Base-by-base conservation (phyloP, 2,888 invertebrate genomes). In the Euphydryas editha region DNA sequence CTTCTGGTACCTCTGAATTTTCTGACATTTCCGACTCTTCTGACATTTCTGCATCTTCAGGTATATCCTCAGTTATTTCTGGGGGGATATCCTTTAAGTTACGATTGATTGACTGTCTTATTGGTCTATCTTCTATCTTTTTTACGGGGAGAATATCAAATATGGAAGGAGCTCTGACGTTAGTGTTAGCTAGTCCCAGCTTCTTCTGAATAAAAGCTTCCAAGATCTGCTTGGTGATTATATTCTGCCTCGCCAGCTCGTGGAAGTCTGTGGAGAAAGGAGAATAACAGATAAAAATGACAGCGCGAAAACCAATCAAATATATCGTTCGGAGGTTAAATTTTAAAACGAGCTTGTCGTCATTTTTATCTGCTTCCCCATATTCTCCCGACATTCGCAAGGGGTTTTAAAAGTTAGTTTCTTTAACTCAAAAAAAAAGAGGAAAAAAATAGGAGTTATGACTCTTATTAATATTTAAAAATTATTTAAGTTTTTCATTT, bases 161-260 rank as follows among this genome's bases (percentile, higher is more conserved):
- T 44, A 95, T 93, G 0, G 95, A 94, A 2, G 95, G 95, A 0
- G 92, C 89, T 64, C 85, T 88, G 51, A 94, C 78, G 76, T 85
- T 75, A 73, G 81, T 81, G 79, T 81, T 90, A 73, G 93, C 90
- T 4, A 95, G 93, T 62, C 95, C 96, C 54, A 96, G 82, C 51
- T 95, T 94, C 80, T 95, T 94, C 83, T 96, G 95, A 71, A 96
- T 89, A 80, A 94, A 96, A 68, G 95, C 95, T 80, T 96, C 95
- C 73, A 96, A 93, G 74, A 96, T 96, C 91, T 96, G 95, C 86
- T 95, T 94, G 39, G 96, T 96, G 84, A 96, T 96, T 85, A 94
- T 94, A 92, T 96, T 96, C 93, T 96, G 96, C 71, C 96, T 91
- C 77, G 95, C 95, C 84, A 96, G 85, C 85, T 96, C 96, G 74